Conservation (phyloP, 2,888 invertebrate genomes). For the Tetheella fluctuosa region DNA sequence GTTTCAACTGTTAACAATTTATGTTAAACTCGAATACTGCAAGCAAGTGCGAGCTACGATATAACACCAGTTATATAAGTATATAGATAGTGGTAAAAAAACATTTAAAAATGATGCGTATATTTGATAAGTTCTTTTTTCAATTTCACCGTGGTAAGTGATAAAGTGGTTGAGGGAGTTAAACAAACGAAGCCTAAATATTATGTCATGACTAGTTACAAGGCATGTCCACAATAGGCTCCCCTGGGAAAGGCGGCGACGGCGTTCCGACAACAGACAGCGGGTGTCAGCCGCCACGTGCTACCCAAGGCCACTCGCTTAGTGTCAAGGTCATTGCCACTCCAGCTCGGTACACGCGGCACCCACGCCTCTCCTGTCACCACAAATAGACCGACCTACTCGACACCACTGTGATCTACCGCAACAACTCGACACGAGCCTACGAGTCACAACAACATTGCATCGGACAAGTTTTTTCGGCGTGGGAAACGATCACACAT, state of each 20-base stretch:
- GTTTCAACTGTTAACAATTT: no score
- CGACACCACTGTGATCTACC: conserved; percentile 67
- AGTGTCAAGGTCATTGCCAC: conserved; percentile 85
- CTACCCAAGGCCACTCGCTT: conserved; percentile 84
- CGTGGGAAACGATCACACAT: conserved; percentile 31
- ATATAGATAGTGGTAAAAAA: no score
- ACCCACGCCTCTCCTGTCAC: conserved; percentile 83
- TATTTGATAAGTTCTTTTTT: no score
- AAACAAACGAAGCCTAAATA: no score
- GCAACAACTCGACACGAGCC: conserved; percentile 62
- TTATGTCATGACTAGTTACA: conserved; percentile 43
- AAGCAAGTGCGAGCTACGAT: no score
- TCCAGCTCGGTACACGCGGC: conserved; percentile 82
- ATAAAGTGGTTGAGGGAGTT: no score
- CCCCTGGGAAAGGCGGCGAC: conserved; percentile 83
- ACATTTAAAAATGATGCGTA: no score
- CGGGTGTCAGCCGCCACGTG: conserved; percentile 84
- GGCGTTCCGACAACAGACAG: conserved; percentile 84
- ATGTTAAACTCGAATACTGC: no score
- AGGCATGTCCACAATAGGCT: conserved; percentile 79
- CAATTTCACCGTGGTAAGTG: no score
- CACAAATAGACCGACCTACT: conserved; percentile 82
- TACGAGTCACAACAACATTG: conserved; percentile 24
- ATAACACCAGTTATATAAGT: no score
- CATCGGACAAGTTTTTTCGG: conserved; percentile 32